Conservation (phyloP, 2,888 invertebrate species). For the Miltochrista miniata region DNA sequence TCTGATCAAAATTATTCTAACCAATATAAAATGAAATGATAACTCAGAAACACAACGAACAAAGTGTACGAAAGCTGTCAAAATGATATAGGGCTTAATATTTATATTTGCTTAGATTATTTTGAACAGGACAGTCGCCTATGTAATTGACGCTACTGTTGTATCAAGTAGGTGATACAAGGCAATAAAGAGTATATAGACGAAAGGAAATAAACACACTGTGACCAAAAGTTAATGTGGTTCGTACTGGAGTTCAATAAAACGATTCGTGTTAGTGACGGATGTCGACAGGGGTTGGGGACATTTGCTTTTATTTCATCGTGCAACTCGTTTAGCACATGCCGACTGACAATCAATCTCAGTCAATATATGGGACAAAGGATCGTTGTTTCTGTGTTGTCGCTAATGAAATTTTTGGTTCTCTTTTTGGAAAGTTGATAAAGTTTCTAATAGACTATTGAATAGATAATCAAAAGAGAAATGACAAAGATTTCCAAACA, state of each 20-base stretch:
- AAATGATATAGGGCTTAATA: too few species aligned
- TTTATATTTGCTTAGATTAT: too few species aligned
- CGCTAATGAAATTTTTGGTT: constrained; percentile 67
- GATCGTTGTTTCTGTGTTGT: constrained; percentile 67
- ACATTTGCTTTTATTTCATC: constrained; percentile 77
- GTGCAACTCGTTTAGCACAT: constrained; percentile 75
- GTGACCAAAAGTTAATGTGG: constrained; percentile 65
- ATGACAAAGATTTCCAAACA: too few species aligned
- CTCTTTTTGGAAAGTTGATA: constrained; percentile 38
- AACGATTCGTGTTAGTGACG: constrained; percentile 69
- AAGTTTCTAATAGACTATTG: constrained; percentile 16
- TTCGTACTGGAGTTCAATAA: constrained; percentile 64
- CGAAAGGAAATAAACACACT: constrained; percentile 36
- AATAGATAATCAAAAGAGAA: too few species aligned
- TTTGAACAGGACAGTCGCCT: too few species aligned
- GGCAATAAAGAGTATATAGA: too few species aligned
- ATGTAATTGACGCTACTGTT: too few species aligned
- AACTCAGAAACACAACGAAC: too few species aligned
- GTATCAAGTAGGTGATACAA: too few species aligned
- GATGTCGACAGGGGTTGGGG: constrained; percentile 70
- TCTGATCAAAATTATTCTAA: too few species aligned
- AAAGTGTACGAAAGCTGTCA: too few species aligned
- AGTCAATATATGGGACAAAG: constrained; percentile 79
- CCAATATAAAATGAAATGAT: too few species aligned
- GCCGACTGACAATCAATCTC: constrained; percentile 80